phyloP scores from a whole-genome alignment of 92 coral and sea anemone genomes.

The Actinernus sp. region DNA sequence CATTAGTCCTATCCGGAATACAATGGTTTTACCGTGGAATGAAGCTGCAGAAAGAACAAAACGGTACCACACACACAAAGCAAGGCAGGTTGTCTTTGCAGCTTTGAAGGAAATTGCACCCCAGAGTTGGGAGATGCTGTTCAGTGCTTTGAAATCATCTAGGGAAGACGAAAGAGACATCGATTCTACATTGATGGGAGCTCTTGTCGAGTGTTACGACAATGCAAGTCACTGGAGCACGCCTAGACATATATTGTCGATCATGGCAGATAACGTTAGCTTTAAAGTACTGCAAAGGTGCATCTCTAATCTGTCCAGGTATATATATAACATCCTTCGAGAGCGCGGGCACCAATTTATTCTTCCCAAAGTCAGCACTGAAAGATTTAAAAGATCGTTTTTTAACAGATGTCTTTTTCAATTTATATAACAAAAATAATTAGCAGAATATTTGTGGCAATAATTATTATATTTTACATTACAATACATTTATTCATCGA shows the following conservation, averaged over 20 bases:
- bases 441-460: no score
- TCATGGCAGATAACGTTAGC: constrained; percentile 40
- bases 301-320: constrained; percentile 39
- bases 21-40: constrained; percentile 27
- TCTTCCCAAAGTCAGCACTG: no score
- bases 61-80: constrained; percentile 35
- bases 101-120: constrained; percentile 38
- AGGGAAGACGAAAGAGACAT: constrained; percentile 22
- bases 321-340: no score
- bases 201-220: constrained; percentile 37
- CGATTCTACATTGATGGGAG: constrained; percentile 37
- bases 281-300: constrained; percentile 19
- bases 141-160: constrained; percentile 13
- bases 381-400: no score
- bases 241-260: constrained; percentile 35
- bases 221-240: constrained; percentile 16
- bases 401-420: no score
- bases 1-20: constrained; percentile 33
- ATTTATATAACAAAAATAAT: no score
- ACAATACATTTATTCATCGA: no score
- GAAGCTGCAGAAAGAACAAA: constrained; percentile 37
- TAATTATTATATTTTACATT: no score
- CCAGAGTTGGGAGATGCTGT: constrained; percentile 14
- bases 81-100: constrained; percentile 37
- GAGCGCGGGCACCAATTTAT: no score